Evolutionary conservation across 2,113 vertebrate genomes (phyloP).

Genomic region (Halichoerus grypus): DNA sequence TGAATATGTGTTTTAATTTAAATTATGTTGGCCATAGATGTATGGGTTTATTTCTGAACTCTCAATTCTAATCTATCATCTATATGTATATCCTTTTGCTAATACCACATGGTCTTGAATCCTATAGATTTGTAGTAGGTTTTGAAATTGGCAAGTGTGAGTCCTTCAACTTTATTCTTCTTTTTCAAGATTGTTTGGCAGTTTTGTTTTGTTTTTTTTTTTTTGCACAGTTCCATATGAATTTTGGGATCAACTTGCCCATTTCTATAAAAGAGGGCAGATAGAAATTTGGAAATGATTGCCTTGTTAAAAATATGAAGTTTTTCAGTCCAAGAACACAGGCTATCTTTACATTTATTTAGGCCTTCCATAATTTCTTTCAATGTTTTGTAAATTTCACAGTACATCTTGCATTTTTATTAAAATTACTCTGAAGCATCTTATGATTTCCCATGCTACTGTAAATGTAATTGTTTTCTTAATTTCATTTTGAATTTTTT

Average conservation of each 20-base stretch:
- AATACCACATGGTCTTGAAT: background rate
- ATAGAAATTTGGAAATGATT: background rate
- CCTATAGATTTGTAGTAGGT: background rate
- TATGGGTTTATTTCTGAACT: conserved; percentile 46
- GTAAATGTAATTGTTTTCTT: background rate
- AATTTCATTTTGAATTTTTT: conserved; percentile 33
- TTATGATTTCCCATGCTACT: background rate
- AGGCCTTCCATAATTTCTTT: background rate
- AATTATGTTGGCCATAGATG: background rate
- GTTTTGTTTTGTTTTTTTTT: background rate
- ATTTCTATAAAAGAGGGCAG: background rate
- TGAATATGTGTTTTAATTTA: conserved; percentile 22
- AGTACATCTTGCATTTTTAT: background rate
- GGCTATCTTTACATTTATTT: background rate
- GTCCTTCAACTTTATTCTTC: conserved; percentile 17
- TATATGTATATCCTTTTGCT: background rate
- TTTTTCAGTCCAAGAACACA: background rate
- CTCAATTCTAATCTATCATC: background rate
- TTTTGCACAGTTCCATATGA: background rate
- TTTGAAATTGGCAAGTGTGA: conserved; percentile 10
- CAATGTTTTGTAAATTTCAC: conserved; percentile 1
- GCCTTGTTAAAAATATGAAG: background rate
- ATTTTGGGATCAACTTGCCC: background rate
- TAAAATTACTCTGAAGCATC: background rate
- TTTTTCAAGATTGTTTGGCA: background rate